These are phyloP conservation scores for Drosophila oshimai DNA, from an alignment of 1,140 invertebrate species.

Conservation along the genomic window DNA sequence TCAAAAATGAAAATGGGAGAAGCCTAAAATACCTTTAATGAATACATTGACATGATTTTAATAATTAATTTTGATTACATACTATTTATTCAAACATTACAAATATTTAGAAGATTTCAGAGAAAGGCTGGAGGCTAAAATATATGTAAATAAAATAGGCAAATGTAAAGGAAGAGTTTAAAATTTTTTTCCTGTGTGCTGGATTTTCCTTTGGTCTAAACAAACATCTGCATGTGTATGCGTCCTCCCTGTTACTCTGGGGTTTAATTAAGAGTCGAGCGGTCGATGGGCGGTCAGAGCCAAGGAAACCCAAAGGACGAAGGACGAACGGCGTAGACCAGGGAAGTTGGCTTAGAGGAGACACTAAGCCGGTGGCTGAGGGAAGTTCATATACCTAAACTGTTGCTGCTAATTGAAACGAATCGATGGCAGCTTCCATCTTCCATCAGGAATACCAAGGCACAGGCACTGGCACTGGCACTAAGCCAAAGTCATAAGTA, in stretches of 20 bases:
- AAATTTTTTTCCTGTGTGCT: neutral
- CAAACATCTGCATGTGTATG: slow-evolving; percentile 8
- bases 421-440: slow-evolving; percentile 15
- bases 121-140: too few species aligned
- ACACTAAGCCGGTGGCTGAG: neutral
- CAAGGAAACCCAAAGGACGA: neutral
- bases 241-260: neutral
- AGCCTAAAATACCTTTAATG: too few species aligned
- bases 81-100: too few species aligned
- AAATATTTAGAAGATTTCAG: too few species aligned
- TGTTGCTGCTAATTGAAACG: slow-evolving; percentile 32
- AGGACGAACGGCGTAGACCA: neutral
- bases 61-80: too few species aligned
- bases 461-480: neutral
- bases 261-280: slow-evolving; percentile 31
- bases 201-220: neutral
- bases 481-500: neutral
- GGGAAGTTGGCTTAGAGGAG: neutral
- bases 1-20: too few species aligned
- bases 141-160: too few species aligned
- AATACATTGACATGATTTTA: too few species aligned
- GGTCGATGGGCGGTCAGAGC: slow-evolving; percentile 1
- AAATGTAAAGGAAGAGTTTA: neutral
- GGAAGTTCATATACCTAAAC: neutral
- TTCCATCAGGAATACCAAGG: neutral